Percentiles rank a stretch among this genome's conserved stretches.
Evolutionary conservation across 2,888 invertebrate genomes (phyloP).

Genomic region (Sminthurinus aureus): DNA sequence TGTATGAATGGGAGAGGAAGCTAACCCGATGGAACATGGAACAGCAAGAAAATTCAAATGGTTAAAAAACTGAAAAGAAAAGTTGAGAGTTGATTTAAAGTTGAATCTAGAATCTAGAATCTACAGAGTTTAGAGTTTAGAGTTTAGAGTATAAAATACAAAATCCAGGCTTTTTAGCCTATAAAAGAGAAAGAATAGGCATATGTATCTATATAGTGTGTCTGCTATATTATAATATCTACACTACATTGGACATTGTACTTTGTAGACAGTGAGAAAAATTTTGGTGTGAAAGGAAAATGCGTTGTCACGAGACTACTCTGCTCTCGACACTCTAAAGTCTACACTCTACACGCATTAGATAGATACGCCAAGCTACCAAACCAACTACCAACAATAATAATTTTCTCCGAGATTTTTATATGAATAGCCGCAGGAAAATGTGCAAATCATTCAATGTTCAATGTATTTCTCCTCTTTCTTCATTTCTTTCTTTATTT

Average conservation of each 20-base stretch:
- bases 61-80: not conserved
- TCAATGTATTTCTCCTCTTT: too few relatives aligned
- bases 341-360: too few relatives aligned
- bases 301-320: not conserved
- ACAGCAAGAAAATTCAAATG: not conserved
- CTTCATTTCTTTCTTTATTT: not conserved
- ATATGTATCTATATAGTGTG: not conserved
- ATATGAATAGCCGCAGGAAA: constrained; percentile 36
- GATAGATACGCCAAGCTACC: constrained; percentile 17
- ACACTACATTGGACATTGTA: not conserved
- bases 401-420: constrained; percentile 33
- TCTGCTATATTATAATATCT: not conserved
- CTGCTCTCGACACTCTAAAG: too few relatives aligned
- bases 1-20: not conserved
- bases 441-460: constrained; percentile 33
- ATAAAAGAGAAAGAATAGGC: not conserved
- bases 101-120: too few relatives aligned
- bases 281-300: constrained; percentile 1
- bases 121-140: too few relatives aligned
- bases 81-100: not conserved
- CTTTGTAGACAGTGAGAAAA: not conserved
- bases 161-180: not conserved
- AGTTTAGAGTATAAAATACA: too few relatives aligned
- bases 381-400: constrained; percentile 30
- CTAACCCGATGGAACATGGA: not conserved